These are phyloP conservation scores for Hippocampus comes DNA, from an alignment of 2,113 vertebrate genomes.

Conservation along the genomic window DNA sequence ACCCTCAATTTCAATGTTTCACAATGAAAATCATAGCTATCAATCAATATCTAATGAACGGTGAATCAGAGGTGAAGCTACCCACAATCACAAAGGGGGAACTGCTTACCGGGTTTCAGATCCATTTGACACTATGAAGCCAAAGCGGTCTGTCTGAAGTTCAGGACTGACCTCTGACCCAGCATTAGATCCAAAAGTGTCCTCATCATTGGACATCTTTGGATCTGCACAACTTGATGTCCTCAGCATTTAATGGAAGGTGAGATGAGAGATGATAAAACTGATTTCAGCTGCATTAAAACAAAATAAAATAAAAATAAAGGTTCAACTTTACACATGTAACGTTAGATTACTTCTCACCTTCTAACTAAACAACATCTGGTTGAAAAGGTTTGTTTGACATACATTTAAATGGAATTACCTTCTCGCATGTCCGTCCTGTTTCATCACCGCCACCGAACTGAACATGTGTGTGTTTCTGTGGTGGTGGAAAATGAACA, in stretches of 20 bases:
- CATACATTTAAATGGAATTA: slow-evolving; percentile 24
- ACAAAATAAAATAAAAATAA: not conserved
- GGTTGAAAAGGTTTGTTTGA: not conserved
- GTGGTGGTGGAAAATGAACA: slow-evolving; percentile 24
- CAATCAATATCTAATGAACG: not conserved
- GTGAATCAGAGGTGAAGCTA: not conserved
- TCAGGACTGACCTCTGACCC: slow-evolving; percentile 52
- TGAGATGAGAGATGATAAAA: not conserved
- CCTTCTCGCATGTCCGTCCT: slow-evolving; percentile 53
- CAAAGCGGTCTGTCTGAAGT: slow-evolving; percentile 74
- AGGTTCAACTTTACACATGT: not conserved
- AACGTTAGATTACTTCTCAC: slow-evolving; percentile 2
- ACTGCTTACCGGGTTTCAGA: slow-evolving; percentile 64
- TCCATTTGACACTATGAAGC: slow-evolving; percentile 72
- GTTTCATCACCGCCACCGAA: slow-evolving; percentile 23
- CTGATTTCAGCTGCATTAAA: not conserved
- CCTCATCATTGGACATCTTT: slow-evolving; percentile 46
- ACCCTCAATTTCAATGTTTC: not conserved
- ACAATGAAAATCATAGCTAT: not conserved
- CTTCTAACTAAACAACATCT: not conserved
- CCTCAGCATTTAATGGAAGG: slow-evolving; percentile 53
- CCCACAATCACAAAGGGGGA: not conserved
- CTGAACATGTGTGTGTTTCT: slow-evolving; percentile 26
- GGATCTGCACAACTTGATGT: slow-evolving; percentile 26
- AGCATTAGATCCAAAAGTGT: slow-evolving; percentile 58